These are phyloP conservation scores for Erinaceus europaeus DNA, from an alignment of 2,113 vertebrate species.

Conservation along the genomic window DNA sequence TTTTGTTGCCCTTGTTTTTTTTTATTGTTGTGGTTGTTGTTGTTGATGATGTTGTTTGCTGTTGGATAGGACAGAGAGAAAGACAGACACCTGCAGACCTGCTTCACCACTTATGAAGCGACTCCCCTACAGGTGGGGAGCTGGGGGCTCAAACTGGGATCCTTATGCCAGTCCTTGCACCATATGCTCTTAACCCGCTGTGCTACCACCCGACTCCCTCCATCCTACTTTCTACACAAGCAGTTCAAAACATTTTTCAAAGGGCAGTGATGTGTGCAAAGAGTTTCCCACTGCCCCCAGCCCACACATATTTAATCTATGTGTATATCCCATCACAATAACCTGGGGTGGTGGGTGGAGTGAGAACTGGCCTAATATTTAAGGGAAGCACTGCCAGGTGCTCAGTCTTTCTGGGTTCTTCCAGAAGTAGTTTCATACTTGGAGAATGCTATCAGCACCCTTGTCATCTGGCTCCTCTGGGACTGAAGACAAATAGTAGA, in stretches of 20 bases:
- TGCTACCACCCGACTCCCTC: too few relatives aligned
- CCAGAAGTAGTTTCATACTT: neutral
- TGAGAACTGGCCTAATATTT: neutral
- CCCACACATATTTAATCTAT: too few relatives aligned
- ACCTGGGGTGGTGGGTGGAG: neutral
- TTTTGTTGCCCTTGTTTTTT: too few relatives aligned
- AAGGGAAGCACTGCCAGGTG: neutral
- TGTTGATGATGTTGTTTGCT: too few relatives aligned
- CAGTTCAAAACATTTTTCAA: neutral
- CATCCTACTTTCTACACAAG: neutral
- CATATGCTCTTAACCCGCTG: too few relatives aligned
- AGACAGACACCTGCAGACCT: too few relatives aligned
- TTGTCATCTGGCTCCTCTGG: neutral
- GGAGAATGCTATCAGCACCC: neutral
- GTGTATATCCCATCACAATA: neutral
- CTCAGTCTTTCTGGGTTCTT: neutral
- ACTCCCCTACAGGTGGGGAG: too few relatives aligned
- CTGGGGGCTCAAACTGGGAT: too few relatives aligned
- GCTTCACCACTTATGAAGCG: too few relatives aligned
- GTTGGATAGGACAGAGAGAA: too few relatives aligned
- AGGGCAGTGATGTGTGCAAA: neutral
- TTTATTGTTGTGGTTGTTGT: too few relatives aligned
- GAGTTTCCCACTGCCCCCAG: rapidly evolving
- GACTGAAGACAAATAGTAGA: neutral
- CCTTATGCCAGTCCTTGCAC: too few relatives aligned